phyloP scores from a whole-genome alignment of 2,113 vertebrate genomes.

The Calyptomena viridis region DNA sequence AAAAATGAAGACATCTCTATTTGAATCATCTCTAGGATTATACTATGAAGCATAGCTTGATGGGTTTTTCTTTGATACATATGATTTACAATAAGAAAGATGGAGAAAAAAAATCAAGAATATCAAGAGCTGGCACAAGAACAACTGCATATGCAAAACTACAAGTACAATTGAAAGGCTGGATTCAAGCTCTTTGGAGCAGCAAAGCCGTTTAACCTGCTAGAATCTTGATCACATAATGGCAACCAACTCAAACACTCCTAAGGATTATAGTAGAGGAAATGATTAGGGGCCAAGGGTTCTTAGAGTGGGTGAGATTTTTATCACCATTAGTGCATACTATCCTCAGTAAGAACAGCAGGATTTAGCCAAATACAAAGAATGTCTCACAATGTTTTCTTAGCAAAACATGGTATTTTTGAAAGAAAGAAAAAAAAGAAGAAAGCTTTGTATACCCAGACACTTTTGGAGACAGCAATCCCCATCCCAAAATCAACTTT shows the following conservation, averaged over 20 bases:
- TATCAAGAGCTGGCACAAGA: neutral
- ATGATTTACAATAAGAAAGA: neutral
- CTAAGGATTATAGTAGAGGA: neutral
- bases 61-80: neutral
- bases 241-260: neutral
- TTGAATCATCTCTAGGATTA: neutral
- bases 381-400: neutral
- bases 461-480: neutral
- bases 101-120: neutral
- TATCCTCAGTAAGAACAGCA: neutral
- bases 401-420: neutral
- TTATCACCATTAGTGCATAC: neutral
- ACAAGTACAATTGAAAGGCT: neutral
- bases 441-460: neutral
- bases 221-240: neutral
- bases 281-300: neutral
- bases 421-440: neutral
- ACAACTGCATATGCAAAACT: neutral
- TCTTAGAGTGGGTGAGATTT: neutral
- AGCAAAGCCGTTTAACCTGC: neutral
- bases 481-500: neutral
- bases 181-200: neutral
- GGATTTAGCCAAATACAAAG: neutral
- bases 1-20: neutral
- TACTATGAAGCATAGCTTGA: neutral